A percentile compares a stretch with the other conserved stretches of the same genome.
phyloP scores from a whole-genome alignment of 2,113 vertebrate genomes.

The Dendropsophus ebraccatus region DNA sequence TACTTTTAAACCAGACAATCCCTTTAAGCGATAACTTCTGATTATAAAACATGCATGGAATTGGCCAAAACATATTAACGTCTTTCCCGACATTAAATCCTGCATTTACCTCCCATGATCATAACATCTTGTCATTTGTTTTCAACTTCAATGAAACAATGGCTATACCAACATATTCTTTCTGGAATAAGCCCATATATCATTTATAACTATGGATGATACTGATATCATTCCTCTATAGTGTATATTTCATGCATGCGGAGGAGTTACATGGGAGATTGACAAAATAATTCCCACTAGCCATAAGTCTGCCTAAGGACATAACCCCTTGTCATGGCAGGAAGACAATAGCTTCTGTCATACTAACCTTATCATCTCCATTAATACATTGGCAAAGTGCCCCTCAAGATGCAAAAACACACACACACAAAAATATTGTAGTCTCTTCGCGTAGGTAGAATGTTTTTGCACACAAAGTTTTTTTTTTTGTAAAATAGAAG shows the following conservation, averaged over 20 bases:
- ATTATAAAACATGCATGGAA: neutral
- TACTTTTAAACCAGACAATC: too few relatives aligned
- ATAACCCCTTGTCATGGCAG: neutral
- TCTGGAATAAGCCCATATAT: neutral
- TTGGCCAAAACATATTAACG: neutral
- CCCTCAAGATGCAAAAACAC: neutral
- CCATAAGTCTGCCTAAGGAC: neutral
- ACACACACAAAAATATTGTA: neutral
- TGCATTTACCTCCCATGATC: neutral
- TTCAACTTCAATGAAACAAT: neutral
- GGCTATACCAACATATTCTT: neutral
- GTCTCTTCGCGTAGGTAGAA: too few relatives aligned
- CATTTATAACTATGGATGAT: neutral
- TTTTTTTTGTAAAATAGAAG: neutral
- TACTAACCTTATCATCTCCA: neutral
- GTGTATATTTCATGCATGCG: neutral
- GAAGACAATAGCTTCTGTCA: neutral
- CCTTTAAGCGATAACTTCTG: too few relatives aligned
- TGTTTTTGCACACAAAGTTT: neutral
- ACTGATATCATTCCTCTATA: neutral
- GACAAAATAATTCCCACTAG: neutral
- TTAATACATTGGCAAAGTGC: neutral
- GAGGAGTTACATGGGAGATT: neutral
- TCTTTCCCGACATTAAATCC: neutral
- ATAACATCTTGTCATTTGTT: neutral